phyloP scores from a whole-genome alignment of 1,140 invertebrate species.

The Mizuhopecten yessoensis region DNA sequence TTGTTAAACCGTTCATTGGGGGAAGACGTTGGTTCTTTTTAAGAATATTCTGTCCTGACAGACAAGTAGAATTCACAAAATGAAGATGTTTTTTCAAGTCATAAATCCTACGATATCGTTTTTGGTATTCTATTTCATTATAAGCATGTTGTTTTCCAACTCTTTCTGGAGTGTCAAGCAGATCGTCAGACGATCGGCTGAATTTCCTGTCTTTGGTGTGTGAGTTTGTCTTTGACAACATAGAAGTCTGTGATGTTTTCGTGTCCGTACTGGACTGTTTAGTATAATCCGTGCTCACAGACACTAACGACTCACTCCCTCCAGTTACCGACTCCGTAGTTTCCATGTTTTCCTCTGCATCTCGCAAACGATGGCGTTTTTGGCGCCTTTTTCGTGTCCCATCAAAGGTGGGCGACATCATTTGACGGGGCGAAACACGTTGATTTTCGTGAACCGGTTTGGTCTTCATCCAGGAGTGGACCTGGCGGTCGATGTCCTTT shows the following conservation, averaged over 20 bases:
- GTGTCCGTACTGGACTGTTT: conserved; percentile 17
- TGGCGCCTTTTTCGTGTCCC: not conserved
- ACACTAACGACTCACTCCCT: not conserved
- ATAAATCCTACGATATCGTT: conserved; percentile 59
- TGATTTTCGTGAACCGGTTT: conserved; percentile 49
- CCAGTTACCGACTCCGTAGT: not conserved
- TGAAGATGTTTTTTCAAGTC: conserved; percentile 64
- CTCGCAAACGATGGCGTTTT: conserved; percentile 43
- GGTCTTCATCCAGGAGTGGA: conserved; percentile 59
- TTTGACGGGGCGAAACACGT: conserved; percentile 19
- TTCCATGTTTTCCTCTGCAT: not conserved
- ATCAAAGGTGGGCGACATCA: not conserved
- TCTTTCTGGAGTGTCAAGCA: conserved; percentile 16
- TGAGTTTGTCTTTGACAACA: not conserved
- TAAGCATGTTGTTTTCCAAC: conserved; percentile 50
- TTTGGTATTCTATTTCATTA: conserved; percentile 64
- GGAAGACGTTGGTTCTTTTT: conserved; percentile 52
- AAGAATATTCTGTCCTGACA: conserved; percentile 56
- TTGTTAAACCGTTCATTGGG: conserved; percentile 37
- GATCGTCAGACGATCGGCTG: not conserved
- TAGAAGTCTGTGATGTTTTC: not conserved
- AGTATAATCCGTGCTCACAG: conserved; percentile 12
- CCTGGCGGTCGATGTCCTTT: conserved; percentile 59
- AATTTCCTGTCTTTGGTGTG: not conserved
- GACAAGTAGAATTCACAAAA: conserved; percentile 61